phyloP scores from a whole-genome alignment of 2,797 vertebrate genomes.

The Tragelaphus oryx region DNA sequence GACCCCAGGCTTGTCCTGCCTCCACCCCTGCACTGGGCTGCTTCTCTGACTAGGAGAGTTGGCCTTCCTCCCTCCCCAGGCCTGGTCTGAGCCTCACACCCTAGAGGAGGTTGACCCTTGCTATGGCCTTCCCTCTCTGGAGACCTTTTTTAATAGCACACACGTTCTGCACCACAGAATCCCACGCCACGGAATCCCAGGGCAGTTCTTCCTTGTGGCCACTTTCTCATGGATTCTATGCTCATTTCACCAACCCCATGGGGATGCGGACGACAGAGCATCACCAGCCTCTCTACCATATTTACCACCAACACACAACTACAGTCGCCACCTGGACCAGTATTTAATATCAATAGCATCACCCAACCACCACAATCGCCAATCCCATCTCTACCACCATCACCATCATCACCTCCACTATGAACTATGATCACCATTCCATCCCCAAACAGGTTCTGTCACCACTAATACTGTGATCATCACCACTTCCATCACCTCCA shows the following conservation, averaged over 20 bases:
- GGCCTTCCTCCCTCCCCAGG: not conserved
- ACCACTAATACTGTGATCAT: not conserved
- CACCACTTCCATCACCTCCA: not conserved
- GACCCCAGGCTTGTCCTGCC: not conserved
- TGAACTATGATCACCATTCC: not conserved
- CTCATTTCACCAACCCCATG: not conserved
- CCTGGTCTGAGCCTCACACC: not conserved
- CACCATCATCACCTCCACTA: no score
- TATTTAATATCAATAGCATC: not conserved
- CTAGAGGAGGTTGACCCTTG: not conserved
- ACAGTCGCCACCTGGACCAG: not conserved
- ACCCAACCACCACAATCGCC: rapidly evolving
- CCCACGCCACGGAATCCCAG: not conserved
- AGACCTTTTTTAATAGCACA: no score
- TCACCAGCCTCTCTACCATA: no score
- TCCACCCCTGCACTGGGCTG: not conserved
- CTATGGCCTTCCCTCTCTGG: no score
- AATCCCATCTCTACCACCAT: not conserved
- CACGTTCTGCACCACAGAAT: not conserved
- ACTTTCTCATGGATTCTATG: not conserved
- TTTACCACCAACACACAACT: not conserved
- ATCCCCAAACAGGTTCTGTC: not conserved
- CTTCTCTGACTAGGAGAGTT: not conserved
- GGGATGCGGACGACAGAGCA: not conserved
- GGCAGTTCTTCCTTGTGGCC: rapidly evolving